Base-by-base conservation (phyloP, 2,113 vertebrate species). In the Oncorhynchus clarkii region DNA sequence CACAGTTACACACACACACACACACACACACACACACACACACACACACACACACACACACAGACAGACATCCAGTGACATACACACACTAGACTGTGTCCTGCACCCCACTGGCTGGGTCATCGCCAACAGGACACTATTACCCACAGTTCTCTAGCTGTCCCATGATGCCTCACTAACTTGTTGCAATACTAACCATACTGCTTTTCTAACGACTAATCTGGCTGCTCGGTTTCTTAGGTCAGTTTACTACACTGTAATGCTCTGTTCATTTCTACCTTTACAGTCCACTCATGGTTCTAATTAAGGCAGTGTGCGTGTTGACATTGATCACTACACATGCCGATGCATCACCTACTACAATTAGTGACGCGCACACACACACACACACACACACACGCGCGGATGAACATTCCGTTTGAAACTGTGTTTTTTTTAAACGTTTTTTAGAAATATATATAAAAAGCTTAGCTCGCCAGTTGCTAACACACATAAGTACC, bases 231-330 rank as follows among this genome's bases (percentile, higher is more conserved):
- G 26, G 72, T 89, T 86, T 87, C 83, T 80, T 75, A 81, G 71
- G 27, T 89, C 84, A 88, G 82, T 90, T 89, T 92, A 88, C 82
- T 91, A 91, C 89, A 92, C 91, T 89, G 91, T 88, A 84, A 69
- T 81, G 34, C 60, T 80, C 74, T 49, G 22, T 82, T 87, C 64
- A n/a, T 85, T 73, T 67, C 34, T 51, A 57, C 20, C 5, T 22
- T 18, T n/a, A 64, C 24, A 67, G 62, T 78, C 73, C 66, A 49
- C 45, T 69, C 75, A 76, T 39, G 27, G 73, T 84, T 78, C 48
- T 77, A 67, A 67, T 69, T 67, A 65, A 78, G 75, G 70, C 75
- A 73, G 74, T 20, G 71, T n/a, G 71, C 18, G 70, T 69, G 74
- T 72, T 76, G 74, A 67, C 78, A 75, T 70, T 86, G 78, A 79